Conservation (phyloP, 1,140 invertebrate species). For the Mizuhopecten yessoensis region DNA sequence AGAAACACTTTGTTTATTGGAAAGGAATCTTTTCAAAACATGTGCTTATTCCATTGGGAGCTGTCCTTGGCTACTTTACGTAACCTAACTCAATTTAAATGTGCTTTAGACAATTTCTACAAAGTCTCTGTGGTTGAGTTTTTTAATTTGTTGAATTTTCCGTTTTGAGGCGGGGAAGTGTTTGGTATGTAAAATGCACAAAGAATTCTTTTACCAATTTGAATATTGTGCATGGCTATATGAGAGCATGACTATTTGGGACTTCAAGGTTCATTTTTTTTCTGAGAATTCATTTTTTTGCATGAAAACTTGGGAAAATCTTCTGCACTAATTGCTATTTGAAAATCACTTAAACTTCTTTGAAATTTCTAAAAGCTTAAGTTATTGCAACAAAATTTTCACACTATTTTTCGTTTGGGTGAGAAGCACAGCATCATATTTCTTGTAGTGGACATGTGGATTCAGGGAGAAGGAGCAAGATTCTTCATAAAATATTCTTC, state of each 20-base stretch:
- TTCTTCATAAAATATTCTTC: not conserved
- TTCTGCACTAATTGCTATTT: not conserved
- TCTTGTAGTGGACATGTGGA: no score
- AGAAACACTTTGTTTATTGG: not conserved
- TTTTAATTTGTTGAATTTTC: constrained; percentile 18
- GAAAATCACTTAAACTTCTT: not conserved
- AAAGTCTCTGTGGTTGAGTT: not conserved
- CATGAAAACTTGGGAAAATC: not conserved
- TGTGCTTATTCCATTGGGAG: not conserved
- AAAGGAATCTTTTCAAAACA: no score
- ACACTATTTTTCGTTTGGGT: not conserved
- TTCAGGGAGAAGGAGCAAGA: not conserved
- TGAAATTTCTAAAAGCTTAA: constrained; percentile 7
- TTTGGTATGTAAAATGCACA: constrained; percentile 26
- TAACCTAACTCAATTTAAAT: not conserved
- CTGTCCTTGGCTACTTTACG: not conserved
- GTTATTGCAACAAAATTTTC: not conserved
- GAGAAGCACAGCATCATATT: not conserved
- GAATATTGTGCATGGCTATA: constrained; percentile 27
- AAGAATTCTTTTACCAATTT: not conserved
- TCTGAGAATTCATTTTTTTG: not conserved
- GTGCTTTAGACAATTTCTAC: constrained; percentile 13
- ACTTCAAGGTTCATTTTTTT: not conserved
- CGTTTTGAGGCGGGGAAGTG: constrained; percentile 36
- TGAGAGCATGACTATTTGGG: not conserved